Evolutionary conservation across 2,888 invertebrate genomes (phyloP).

Genomic region (Ceramica pisi): DNA sequence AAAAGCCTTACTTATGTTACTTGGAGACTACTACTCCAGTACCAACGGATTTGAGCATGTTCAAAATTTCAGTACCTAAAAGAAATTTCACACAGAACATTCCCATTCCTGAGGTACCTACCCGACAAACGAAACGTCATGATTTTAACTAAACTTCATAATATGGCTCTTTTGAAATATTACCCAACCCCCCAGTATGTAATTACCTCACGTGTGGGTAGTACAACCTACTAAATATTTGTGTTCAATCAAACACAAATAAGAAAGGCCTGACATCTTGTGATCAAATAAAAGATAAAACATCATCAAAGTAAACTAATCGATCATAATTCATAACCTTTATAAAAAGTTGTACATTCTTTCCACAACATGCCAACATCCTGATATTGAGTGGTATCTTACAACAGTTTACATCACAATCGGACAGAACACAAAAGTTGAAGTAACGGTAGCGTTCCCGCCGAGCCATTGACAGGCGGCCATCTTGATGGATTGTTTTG

Average conservation of each 20-base stretch:
- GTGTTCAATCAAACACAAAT: conserved; percentile 14
- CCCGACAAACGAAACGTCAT: neutral
- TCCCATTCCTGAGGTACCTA: neutral
- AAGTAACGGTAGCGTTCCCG: conserved; percentile 64
- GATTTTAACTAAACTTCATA: too few species aligned
- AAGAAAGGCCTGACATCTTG: conserved; percentile 10
- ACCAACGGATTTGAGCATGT: neutral
- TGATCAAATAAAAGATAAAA: conserved; percentile 17
- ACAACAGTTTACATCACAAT: conserved; percentile 54
- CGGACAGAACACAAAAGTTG: conserved; percentile 45
- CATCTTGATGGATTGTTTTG: conserved; percentile 65
- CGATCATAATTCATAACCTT: conserved; percentile 34
- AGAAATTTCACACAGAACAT: neutral
- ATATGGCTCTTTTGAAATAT: neutral
- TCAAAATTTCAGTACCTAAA: neutral
- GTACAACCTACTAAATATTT: neutral
- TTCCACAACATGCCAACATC: conserved; percentile 49
- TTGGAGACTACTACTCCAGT: neutral
- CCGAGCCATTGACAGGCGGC: conserved; percentile 53
- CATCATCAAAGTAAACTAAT: conserved; percentile 38
- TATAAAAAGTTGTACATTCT: conserved; percentile 30
- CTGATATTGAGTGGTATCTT: conserved; percentile 45
- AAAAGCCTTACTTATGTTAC: neutral
- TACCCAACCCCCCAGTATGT: neutral
- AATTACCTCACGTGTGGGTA: neutral